Evolutionary conservation across 2,888 invertebrate species (phyloP), one percentile per base, ranked within the genome.

Genomic region (Elmis aenea): DNA sequence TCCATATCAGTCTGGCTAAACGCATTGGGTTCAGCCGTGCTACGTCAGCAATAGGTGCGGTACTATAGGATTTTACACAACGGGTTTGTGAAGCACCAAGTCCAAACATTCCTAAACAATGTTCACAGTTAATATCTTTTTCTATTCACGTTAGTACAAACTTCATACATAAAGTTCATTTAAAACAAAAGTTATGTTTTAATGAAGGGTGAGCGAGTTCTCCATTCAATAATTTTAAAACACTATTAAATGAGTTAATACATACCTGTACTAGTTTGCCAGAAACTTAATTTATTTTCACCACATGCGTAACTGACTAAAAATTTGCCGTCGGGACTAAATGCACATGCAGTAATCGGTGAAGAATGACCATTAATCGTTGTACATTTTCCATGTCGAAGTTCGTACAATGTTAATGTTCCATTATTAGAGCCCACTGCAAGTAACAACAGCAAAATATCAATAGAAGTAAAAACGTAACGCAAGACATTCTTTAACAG

Each of bases 251-350:
- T 8, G 5, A 18, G 5, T 18, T 8, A 18, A 18, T 20, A 53
- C 69, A 67, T 54, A 83, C 91, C 86, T 62, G 91, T 79, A 41
- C 81, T 82, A 49, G 94, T 95, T 80, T 97, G 97, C 97, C 97
- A 99, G 72, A 99, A 97, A 51, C 89, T 92, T 33, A 99, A 78
- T 50, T 92, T 81, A 68, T 95, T 94, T 67, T 99, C 99, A 5
- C 80, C 74, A 52, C 90, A 89, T 24, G 94, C 91, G 70, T 95
- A 99, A 14, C 96, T 94, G 24, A 94, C 96, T 48, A 99, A 77
- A 67, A 87, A 94, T 59, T 97, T 93, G 10, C 97, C 97, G 70
- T 99, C 97, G 0, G 95, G 94, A 48, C 94, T 94, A 73, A 99
- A 96, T 20, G 93, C 85, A 60, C 89, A 77, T 0, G 96, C 95